Evolutionary conservation across 2,113 vertebrate genomes (phyloP).

Genomic region (Tragelaphus imberbis): DNA sequence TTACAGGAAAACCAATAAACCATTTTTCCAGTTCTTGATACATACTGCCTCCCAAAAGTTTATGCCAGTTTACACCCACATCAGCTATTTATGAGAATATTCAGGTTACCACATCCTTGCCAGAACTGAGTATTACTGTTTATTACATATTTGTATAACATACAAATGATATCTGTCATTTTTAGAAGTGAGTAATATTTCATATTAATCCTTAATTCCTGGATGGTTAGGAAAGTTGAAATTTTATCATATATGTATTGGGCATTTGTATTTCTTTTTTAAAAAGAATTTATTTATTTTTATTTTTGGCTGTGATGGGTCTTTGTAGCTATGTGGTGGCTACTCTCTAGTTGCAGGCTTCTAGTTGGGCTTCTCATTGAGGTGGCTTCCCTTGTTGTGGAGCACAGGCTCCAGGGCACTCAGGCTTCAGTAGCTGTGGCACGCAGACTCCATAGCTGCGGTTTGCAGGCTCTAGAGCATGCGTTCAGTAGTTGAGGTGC

Average conservation of each 20-base stretch:
- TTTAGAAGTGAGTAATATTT: neutral
- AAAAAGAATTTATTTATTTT: neutral
- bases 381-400: rapidly evolving
- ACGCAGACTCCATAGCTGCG: rapidly evolving
- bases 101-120: neutral
- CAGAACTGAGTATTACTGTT: neutral
- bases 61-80: neutral
- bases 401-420: rapidly evolving
- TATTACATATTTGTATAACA: neutral
- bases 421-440: neutral
- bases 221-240: neutral
- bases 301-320: neutral
- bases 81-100: neutral
- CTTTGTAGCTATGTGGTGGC: neutral
- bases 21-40: neutral
- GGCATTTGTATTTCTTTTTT: neutral
- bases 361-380: neutral
- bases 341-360: rapidly evolving
- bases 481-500: neutral
- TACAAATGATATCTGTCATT: neutral
- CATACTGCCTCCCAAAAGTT: neutral
- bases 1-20: neutral
- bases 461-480: neutral
- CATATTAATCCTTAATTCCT: neutral
- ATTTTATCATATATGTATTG: neutral